These are phyloP conservation scores for Sebastolobus alascanus DNA, from an alignment of 2,797 vertebrate species.

Conservation along the genomic window DNA sequence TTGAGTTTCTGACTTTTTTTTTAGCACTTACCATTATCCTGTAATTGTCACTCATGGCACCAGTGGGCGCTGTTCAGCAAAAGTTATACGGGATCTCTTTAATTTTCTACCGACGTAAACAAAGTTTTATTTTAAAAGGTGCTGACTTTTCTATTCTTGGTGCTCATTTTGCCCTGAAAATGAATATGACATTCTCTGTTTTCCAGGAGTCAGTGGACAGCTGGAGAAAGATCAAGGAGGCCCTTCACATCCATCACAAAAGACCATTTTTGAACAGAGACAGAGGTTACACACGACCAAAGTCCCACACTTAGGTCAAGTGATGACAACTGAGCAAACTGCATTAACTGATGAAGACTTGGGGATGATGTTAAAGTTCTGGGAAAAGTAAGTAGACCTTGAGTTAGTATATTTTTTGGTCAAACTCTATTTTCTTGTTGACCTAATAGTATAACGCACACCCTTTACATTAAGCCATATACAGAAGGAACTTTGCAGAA, in stretches of 20 bases:
- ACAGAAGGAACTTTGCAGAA: constrained; percentile 1
- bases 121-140: not conserved
- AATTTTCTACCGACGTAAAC: not conserved
- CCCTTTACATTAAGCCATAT: not conserved
- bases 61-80: constrained; percentile 16
- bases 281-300: not conserved
- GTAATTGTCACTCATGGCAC: not conserved
- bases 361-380: not conserved
- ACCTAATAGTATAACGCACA: not conserved
- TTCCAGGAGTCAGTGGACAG: not conserved
- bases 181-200: not conserved
- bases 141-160: not conserved
- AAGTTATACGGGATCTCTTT: not conserved
- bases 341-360: not conserved
- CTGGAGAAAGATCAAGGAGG: not conserved
- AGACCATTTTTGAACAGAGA: not conserved
- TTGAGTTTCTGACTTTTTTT: not conserved
- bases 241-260: not conserved
- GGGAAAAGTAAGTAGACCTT: constrained; percentile 5
- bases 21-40: not conserved
- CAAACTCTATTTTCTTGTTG: not conserved
- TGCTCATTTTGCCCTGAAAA: not conserved
- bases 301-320: not conserved
- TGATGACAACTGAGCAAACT: not conserved
- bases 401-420: not conserved